A percentile compares a stretch with the other conserved stretches of the same genome.
phyloP scores from a whole-genome alignment of 2,113 vertebrate species.

The Mixornis gularis region DNA sequence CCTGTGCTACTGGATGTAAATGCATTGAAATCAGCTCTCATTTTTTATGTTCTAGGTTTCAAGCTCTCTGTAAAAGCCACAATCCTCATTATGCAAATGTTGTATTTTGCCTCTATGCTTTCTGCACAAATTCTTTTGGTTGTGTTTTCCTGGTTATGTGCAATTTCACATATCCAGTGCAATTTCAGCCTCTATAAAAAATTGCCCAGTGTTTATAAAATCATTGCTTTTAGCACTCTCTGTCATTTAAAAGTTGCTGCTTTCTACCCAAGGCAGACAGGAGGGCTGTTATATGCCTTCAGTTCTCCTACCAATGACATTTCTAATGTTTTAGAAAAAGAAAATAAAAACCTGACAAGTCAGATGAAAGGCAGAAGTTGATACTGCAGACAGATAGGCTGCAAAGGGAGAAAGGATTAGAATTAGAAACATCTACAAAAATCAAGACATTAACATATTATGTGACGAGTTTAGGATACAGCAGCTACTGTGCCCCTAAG shows the following conservation, averaged over 20 bases:
- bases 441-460: neutral
- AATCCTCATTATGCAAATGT: neutral
- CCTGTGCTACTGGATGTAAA: neutral
- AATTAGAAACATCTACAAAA: neutral
- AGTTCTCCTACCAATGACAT: neutral
- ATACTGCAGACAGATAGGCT: neutral
- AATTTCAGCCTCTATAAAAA: neutral
- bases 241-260: neutral
- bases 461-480: neutral
- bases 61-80: neutral
- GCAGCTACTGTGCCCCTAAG: neutral
- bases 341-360: slow-evolving; percentile 1
- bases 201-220: neutral
- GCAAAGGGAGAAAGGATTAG: neutral
- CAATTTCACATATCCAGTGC: neutral
- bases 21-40: neutral
- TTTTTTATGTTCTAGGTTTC: neutral
- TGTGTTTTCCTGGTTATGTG: neutral
- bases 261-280: neutral
- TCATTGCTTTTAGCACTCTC: neutral
- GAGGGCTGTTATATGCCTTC: neutral
- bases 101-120: neutral
- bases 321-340: neutral
- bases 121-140: neutral
- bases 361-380: neutral